Conservation (phyloP, 2,888 invertebrate species). For the Drosophila tripunctata region DNA sequence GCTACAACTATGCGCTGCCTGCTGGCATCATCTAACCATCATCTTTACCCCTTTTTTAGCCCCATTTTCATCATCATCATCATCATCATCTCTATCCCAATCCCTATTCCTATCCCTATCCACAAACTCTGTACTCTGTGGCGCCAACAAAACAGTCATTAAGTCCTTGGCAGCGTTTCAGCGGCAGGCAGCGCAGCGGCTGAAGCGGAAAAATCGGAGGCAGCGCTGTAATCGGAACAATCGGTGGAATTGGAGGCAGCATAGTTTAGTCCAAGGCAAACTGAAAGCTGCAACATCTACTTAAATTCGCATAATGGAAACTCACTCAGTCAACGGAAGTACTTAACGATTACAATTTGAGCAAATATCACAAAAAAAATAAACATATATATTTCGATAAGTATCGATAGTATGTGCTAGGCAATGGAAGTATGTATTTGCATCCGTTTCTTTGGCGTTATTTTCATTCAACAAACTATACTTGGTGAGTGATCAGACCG, state of each 20-base stretch:
- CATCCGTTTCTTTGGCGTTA: no score
- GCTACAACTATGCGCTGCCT: conserved; percentile 41
- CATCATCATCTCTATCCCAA: conserved; percentile 7
- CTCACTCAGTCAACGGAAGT: conserved; percentile 4
- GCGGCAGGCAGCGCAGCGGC: neutral
- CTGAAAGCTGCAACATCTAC: conserved; percentile 8
- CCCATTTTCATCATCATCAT: neutral
- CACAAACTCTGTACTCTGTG: conserved; percentile 25
- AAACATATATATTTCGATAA: neutral
- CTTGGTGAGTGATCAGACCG: no score
- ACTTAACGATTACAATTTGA: neutral
- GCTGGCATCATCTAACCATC: conserved; percentile 28
- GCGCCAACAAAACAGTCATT: conserved; percentile 68
- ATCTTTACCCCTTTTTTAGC: conserved; percentile 4
- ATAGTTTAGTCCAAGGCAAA: conserved; percentile 9
- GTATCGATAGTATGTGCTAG: no score
- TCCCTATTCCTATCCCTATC: conserved; percentile 17
- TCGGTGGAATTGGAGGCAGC: neutral
- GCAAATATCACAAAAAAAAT: no score
- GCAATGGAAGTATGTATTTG: no score
- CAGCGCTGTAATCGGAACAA: neutral
- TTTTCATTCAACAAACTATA: no score
- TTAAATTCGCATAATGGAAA: conserved; percentile 18
- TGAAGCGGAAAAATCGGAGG: neutral
- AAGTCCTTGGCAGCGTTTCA: conserved; percentile 51